Evolutionary conservation across 2,888 invertebrate species (phyloP).

Genomic region (Mimas tiliae): DNA sequence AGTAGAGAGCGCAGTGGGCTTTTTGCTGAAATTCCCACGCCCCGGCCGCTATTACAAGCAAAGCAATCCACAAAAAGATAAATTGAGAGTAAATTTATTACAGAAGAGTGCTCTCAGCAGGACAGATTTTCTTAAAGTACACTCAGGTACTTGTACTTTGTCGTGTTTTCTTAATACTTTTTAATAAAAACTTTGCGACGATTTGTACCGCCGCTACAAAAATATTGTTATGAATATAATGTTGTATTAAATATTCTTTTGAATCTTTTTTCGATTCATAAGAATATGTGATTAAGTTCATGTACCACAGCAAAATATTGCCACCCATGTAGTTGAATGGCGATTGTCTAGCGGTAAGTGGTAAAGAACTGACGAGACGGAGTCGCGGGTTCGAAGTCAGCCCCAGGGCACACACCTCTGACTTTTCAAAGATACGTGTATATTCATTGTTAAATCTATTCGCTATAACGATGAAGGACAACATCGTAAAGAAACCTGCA

Average conservation of each 20-base stretch:
- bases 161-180: slow-evolving; percentile 63
- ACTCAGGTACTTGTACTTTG: slow-evolving; percentile 65
- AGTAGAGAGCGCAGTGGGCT: slow-evolving; percentile 64
- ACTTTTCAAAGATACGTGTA: no score
- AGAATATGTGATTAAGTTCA: not conserved
- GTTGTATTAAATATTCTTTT: not conserved
- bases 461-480: no score
- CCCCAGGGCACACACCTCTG: no score
- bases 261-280: not conserved
- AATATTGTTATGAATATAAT: not conserved
- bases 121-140: slow-evolving; percentile 69
- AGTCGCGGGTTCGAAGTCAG: no score
- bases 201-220: slow-evolving; percentile 30
- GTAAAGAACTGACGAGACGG: no score
- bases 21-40: slow-evolving; percentile 64
- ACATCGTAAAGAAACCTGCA: no score
- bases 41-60: slow-evolving; percentile 58
- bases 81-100: slow-evolving; percentile 75
- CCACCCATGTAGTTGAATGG: no score
- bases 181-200: slow-evolving; percentile 40
- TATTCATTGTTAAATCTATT: no score
- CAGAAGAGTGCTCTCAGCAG: slow-evolving; percentile 73
- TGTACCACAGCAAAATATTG: no score
- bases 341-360: no score
- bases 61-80: slow-evolving; percentile 77